phyloP scores from a whole-genome alignment of 2,113 vertebrate species.

The Mixornis gularis region DNA sequence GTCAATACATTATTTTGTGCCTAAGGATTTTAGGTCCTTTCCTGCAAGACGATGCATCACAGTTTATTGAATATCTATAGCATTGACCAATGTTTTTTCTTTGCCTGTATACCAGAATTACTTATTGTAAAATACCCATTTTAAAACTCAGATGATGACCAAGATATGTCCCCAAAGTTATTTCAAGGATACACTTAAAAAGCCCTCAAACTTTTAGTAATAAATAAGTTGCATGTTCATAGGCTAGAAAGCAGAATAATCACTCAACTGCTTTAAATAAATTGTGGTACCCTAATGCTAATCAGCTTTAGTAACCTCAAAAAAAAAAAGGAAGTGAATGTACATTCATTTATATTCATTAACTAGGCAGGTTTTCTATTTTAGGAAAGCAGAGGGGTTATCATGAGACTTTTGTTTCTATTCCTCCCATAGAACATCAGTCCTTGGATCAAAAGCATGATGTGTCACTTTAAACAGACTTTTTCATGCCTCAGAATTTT shows the following conservation, averaged over 20 bases:
- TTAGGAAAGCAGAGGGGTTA: slow-evolving; percentile 37
- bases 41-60: not conserved
- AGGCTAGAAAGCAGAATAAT: slow-evolving; percentile 45
- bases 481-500: not conserved
- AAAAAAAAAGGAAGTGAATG: slow-evolving; percentile 53
- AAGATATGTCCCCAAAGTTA: slow-evolving; percentile 16
- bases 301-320: slow-evolving; percentile 58
- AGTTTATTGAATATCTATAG: slow-evolving; percentile 37
- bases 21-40: slow-evolving; percentile 29
- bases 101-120: not conserved
- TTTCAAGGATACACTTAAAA: slow-evolving; percentile 26
- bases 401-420: slow-evolving; percentile 38
- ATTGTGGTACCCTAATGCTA: slow-evolving; percentile 45
- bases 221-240: slow-evolving; percentile 43
- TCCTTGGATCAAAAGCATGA: slow-evolving; percentile 6
- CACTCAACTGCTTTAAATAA: slow-evolving; percentile 62
- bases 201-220: not conserved
- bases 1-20: slow-evolving; percentile 17
- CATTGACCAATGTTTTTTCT: slow-evolving; percentile 12
- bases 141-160: slow-evolving; percentile 18
- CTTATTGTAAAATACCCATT: slow-evolving; percentile 6
- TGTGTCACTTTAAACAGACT: not conserved
- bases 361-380: slow-evolving; percentile 46
- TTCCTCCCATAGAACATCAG: not conserved
- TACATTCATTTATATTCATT: slow-evolving; percentile 67